These are phyloP conservation scores for Hemibagrus guttatus DNA, from an alignment of 2,797 vertebrate species.

Conservation along the genomic window DNA sequence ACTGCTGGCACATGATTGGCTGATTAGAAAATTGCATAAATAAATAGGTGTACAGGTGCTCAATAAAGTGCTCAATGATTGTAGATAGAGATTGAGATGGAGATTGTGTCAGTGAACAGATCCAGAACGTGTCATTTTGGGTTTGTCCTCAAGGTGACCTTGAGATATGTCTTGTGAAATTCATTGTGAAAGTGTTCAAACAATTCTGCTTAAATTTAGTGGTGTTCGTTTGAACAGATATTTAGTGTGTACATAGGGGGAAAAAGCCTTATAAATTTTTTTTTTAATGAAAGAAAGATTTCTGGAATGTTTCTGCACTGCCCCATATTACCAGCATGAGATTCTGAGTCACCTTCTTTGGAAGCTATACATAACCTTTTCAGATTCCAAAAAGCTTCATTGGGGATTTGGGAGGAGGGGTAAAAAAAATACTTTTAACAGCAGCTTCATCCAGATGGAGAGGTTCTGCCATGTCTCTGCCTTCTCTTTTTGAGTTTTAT, in stretches of 20 bases:
- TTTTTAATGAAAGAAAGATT: not conserved
- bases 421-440: not conserved
- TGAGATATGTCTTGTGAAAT: not conserved
- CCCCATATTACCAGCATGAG: constrained; percentile 1
- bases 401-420: not conserved
- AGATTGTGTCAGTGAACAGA: not conserved
- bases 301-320: not conserved
- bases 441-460: constrained; percentile 28
- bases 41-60: no score
- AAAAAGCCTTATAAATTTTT: not conserved
- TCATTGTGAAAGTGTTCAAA: not conserved
- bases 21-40: no score
- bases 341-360: constrained; percentile 20
- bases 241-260: no score
- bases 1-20: no score
- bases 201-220: not conserved
- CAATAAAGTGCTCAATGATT: no score
- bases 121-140: not conserved
- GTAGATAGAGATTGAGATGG: no score
- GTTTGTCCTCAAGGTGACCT: constrained; percentile 3
- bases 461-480: constrained; percentile 30
- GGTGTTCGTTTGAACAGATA: not conserved
- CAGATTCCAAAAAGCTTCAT: constrained; percentile 14
- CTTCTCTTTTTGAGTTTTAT: constrained; percentile 22
- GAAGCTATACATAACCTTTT: constrained; percentile 19